Percentiles rank a stretch among this genome's conserved stretches.
phyloP scores from a whole-genome alignment of 1,140 invertebrate genomes.

The Melanaphis sacchari region DNA sequence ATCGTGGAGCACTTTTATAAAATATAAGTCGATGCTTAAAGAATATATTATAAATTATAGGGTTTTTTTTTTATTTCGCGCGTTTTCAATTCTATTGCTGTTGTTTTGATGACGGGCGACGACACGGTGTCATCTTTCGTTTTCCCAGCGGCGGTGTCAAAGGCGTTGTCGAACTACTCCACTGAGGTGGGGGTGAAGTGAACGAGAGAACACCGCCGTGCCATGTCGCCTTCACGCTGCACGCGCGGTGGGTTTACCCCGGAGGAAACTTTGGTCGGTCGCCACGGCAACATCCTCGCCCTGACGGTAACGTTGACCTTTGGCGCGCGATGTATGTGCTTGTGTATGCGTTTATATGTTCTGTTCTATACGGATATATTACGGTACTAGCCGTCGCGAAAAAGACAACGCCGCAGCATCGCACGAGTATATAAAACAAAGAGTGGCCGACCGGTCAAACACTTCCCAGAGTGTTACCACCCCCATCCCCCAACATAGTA shows the following conservation, averaged over 20 bases:
- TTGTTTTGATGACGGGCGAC: conserved; percentile 1
- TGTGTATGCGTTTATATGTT: neutral
- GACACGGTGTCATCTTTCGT: neutral
- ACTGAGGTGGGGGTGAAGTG: neutral
- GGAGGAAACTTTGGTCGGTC: conserved; percentile 31
- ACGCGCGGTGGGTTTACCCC: neutral
- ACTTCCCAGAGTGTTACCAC: neutral
- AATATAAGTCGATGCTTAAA: neutral
- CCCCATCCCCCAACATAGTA: neutral
- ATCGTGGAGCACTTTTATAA: neutral
- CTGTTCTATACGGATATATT: conserved; percentile 27
- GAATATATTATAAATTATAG: neutral
- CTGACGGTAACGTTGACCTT: conserved; percentile 46
- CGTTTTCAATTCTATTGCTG: neutral
- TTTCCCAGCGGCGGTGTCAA: conserved; percentile 18
- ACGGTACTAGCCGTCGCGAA: neutral
- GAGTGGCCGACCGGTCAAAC: neutral
- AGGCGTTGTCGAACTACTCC: conserved; percentile 35
- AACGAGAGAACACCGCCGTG: neutral
- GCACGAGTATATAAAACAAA: neutral
- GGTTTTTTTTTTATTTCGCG: neutral
- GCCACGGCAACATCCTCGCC: conserved; percentile 45
- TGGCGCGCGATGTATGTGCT: neutral
- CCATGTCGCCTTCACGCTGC: conserved; percentile 3
- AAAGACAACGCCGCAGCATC: neutral